A percentile compares a stretch with the other conserved stretches of the same genome.
Evolutionary conservation across 2,113 vertebrate genomes (phyloP).

Genomic region (Boleophthalmus pectinirostris): DNA sequence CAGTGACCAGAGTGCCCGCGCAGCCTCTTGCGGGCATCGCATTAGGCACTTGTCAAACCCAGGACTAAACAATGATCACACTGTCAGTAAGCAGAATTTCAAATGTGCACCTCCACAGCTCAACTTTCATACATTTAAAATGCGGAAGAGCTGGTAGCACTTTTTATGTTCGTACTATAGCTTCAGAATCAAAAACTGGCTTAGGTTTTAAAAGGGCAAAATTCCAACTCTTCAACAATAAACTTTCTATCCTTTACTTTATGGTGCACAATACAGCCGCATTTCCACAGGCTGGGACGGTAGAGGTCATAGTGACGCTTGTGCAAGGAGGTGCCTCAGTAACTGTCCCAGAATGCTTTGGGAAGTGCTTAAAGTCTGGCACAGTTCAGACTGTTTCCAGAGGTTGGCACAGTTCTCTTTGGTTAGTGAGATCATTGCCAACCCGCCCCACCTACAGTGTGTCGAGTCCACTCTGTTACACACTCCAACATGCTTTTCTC

Average conservation of each 20-base stretch:
- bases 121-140: slow-evolving; percentile 1
- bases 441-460: no score
- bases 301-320: no score
- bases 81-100: neutral
- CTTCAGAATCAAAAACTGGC: neutral
- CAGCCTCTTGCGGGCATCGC: slow-evolving; percentile 12
- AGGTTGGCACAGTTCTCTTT: no score
- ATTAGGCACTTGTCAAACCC: slow-evolving; percentile 5
- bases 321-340: no score
- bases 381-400: no score
- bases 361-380: neutral
- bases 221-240: neutral
- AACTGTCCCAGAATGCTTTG: neutral
- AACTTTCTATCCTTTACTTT: neutral
- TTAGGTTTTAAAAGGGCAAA: neutral
- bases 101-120: neutral
- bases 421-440: neutral
- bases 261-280: neutral
- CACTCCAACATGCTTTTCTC: no score
- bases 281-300: neutral
- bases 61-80: neutral
- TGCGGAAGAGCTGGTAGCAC: neutral
- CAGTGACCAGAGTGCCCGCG: neutral
- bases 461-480: no score
- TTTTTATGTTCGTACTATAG: neutral